These are phyloP conservation scores for Nesometra sesokonis DNA, from an alignment of 35 echinoderm and acorn worm genomes.

Conservation along the genomic window DNA sequence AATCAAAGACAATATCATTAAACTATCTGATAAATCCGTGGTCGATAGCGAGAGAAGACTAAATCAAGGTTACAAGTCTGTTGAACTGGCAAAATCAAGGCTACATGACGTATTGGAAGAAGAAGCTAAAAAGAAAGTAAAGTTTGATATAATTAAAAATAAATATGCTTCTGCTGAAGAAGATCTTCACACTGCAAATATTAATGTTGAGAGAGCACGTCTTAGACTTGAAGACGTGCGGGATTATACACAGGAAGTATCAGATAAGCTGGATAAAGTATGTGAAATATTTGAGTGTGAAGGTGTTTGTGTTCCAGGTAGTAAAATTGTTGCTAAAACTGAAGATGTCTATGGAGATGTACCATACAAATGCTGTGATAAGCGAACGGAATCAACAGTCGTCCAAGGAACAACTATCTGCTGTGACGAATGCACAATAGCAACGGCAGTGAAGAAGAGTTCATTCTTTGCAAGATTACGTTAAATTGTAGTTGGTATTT, in stretches of 20 bases:
- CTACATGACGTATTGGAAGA: background rate
- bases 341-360: background rate
- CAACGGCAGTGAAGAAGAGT: background rate
- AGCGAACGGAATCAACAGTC: background rate
- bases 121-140: background rate
- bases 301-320: background rate
- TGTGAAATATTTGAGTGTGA: background rate
- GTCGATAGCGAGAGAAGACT: background rate
- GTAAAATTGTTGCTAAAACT: background rate
- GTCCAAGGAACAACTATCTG: background rate
- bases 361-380: background rate
- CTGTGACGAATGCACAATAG: background rate
- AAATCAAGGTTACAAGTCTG: background rate
- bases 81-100: background rate
- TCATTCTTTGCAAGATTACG: background rate
- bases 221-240: background rate
- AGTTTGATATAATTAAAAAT: background rate
- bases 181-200: background rate
- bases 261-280: background rate
- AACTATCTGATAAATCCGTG: background rate
- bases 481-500: background rate
- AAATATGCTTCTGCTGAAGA: background rate
- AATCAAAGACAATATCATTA: background rate
- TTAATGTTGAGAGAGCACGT: background rate
- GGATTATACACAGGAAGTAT: background rate